These are phyloP conservation scores for Meda fulgida DNA, from an alignment of 2,797 vertebrate genomes.

Conservation along the genomic window DNA sequence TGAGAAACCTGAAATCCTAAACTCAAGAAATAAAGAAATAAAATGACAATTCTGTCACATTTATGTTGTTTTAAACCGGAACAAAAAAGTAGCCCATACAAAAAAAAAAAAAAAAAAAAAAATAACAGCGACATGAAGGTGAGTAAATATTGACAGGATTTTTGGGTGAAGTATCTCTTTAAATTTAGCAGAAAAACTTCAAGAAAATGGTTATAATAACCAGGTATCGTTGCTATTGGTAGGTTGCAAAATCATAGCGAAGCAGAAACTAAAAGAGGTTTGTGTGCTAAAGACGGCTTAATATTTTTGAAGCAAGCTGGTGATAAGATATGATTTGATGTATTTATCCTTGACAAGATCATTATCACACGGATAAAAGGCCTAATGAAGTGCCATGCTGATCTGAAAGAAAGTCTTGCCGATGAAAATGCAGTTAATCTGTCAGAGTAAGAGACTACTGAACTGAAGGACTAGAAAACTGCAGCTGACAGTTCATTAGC, in stretches of 20 bases:
- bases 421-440: not conserved
- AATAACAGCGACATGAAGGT: not conserved
- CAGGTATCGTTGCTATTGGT: not conserved
- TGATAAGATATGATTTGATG: not conserved
- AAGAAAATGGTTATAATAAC: not conserved
- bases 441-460: not conserved
- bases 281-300: not conserved
- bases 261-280: too few species aligned
- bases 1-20: not conserved
- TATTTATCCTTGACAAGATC: conserved; percentile 17
- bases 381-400: not conserved
- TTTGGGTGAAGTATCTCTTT: not conserved
- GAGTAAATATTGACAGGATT: not conserved
- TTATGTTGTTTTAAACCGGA: not conserved
- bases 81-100: too few species aligned
- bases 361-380: not conserved
- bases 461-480: not conserved
- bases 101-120: too few species aligned
- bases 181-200: not conserved
- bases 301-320: not conserved
- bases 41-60: not conserved
- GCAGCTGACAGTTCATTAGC: conserved; percentile 7
- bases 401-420: not conserved
- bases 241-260: not conserved
- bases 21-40: not conserved